Conservation (phyloP, 2,888 invertebrate genomes). For the Slavum lentiscoides region DNA sequence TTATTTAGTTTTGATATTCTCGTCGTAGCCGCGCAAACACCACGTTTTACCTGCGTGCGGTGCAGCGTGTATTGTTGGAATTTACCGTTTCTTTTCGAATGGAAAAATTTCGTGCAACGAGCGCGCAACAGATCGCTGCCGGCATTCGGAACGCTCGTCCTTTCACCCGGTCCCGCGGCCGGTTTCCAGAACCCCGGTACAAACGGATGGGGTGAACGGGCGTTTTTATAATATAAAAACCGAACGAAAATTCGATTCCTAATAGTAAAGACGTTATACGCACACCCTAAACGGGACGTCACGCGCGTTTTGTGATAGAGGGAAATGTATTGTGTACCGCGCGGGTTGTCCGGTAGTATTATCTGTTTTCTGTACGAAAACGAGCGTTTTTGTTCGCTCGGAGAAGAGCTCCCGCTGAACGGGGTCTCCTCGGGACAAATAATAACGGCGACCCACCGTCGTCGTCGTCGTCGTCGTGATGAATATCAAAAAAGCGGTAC, state of each 20-base stretch:
- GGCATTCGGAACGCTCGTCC: no score
- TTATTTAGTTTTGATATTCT: no score
- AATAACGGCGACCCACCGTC: constrained; percentile 27
- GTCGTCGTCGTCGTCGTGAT: neutral
- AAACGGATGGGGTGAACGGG: no score
- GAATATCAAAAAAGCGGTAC: neutral
- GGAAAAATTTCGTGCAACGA: no score
- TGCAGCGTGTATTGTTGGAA: no score
- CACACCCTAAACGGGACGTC: constrained; percentile 20
- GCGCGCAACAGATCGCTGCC: no score
- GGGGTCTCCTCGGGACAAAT: neutral
- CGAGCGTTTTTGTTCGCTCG: neutral
- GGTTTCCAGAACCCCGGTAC: no score
- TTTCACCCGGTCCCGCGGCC: neutral
- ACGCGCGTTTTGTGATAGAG: neutral
- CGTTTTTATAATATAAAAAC: neutral
- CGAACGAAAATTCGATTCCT: neutral
- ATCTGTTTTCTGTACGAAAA: neutral
- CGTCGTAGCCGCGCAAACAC: no score
- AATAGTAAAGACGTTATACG: neutral
- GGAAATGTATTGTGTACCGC: no score
- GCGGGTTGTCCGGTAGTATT: neutral
- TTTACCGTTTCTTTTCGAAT: no score
- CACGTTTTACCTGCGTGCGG: no score
- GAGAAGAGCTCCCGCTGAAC: constrained; percentile 1